Percentiles rank a stretch among this genome's conserved stretches.
Evolutionary conservation across 2,113 vertebrate genomes (phyloP).

Genomic region (Campylomormyrus tamandua): DNA sequence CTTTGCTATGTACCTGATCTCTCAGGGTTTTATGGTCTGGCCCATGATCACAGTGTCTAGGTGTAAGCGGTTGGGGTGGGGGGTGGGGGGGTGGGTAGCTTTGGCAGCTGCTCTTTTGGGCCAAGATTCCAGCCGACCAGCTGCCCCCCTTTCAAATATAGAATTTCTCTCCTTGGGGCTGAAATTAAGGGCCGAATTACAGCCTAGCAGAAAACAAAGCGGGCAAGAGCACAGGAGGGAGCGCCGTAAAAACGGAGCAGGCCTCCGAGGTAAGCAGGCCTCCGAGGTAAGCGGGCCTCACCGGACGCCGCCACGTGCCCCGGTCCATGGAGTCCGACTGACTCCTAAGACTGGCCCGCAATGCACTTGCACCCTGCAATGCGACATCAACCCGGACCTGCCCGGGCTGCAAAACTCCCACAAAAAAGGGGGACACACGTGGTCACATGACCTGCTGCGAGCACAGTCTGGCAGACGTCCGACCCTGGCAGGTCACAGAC

Average conservation of each 20-base stretch:
- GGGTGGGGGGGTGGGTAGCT: background rate
- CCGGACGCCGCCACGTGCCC: background rate
- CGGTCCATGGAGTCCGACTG: background rate
- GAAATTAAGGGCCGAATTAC: background rate
- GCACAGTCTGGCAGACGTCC: background rate
- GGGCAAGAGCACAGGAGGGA: background rate
- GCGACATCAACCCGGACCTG: background rate
- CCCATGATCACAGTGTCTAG: background rate
- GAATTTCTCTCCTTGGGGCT: background rate
- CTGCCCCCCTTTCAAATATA: background rate
- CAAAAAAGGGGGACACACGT: background rate
- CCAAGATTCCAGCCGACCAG: background rate
- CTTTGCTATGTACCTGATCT: constrained; percentile 11
- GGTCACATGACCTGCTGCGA: background rate
- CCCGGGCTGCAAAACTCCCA: background rate
- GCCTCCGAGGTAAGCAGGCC: background rate
- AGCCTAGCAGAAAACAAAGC: background rate
- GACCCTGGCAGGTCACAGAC: background rate
- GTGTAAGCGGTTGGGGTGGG: background rate
- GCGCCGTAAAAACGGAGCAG: background rate
- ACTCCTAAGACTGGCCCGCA: background rate
- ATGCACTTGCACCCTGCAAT: background rate
- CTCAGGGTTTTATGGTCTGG: background rate
- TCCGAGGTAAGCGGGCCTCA: background rate
- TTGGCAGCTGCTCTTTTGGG: background rate